Base-by-base conservation (phyloP, 2,888 invertebrate genomes). In the Dasysyrphus tricinctus region DNA sequence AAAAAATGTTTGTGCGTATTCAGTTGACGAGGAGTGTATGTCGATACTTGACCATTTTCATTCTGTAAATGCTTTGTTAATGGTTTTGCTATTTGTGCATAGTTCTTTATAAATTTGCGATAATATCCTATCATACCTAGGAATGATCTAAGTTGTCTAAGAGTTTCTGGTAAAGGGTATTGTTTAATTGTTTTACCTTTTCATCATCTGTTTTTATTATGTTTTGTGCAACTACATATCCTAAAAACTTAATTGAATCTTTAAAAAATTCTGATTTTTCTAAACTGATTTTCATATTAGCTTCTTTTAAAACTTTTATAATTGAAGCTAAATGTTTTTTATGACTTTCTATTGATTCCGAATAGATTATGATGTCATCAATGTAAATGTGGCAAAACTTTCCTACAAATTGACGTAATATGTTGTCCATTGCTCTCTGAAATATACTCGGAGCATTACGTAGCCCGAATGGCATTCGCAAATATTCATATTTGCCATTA, bases 21-120 rank as follows among this genome's bases (percentile, higher is more conserved):
- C n/a, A n/a, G n/a, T n/a, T n/a, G n/a, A n/a, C n/a, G n/a, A n/a
- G n/a, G n/a, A n/a, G n/a, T n/a, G n/a, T n/a, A 44, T 44, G 44
- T 44, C 3, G 89, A 73, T 12, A 73, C 44, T 65, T 72, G 56
- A 16, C 80, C 67, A 16, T 37, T 51, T n/a, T 79, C 65, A 7
- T 42, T 61, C 56, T 72, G 63, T 11, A 75, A 44, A 19, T 69
- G 63, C 9, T 47, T 79, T 14, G 61, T 61, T 39, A 61, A 61
- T 16, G 61, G 61, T 42, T 61, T 61, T 61, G 39, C 80, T 80
- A 24, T 80, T 84, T 39, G 80, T 16, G 77, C 82, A 65, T 78
- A 81, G 9, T 56, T 51, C 47, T 76, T 54, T 61, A 56, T 70
- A 42, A 70, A 70, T 42, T 70, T 70, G 32, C 70, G 56, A 56